Conservation (phyloP, 1,140 invertebrate species). For the Panulirus ornatus region DNA sequence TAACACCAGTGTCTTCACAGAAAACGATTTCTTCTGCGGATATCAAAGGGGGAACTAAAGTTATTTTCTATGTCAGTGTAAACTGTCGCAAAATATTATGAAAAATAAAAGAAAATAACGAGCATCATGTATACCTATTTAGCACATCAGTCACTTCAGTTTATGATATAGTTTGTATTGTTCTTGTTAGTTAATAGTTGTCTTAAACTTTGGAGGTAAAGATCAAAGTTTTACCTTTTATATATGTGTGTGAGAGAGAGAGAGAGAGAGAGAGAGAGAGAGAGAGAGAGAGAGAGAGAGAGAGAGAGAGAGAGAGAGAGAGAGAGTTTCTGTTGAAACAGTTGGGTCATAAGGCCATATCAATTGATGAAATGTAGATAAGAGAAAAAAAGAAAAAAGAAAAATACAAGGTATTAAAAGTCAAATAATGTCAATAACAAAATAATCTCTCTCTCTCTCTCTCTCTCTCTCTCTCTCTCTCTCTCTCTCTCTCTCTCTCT, state of each 20-base stretch:
- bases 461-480: neutral
- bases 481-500: neutral
- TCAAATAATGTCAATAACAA: neutral
- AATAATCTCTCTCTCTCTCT: neutral
- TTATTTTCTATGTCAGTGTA: neutral
- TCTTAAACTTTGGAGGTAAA: neutral
- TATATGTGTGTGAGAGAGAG: neutral
- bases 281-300: no score
- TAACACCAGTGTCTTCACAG: conserved; percentile 26
- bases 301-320: neutral
- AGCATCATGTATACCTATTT: no score
- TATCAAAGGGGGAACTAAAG: neutral
- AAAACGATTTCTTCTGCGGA: conserved; percentile 33
- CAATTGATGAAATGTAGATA: neutral
- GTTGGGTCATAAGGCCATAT: no score
- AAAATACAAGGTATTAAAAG: neutral
- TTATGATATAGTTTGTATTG: neutral
- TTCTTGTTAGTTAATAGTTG: neutral
- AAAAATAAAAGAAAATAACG: no score
- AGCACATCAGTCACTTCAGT: no score
- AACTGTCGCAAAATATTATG: no score
- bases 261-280: conserved; percentile 9
- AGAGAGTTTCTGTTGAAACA: no score
- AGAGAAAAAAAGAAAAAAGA: neutral
- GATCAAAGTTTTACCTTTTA: neutral